Percentiles rank a stretch among this genome's conserved stretches.
phyloP scores from a whole-genome alignment of 2,113 vertebrate species.

The rat (Rattus norvegicus) region GRCr8 NC_086023.1:152131501-152132000 shows the following conservation, averaged over 20 bases:
- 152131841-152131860: neutral
- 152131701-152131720: neutral
- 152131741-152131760: neutral
- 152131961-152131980: neutral
- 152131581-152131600: neutral
- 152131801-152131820: neutral
- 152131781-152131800: neutral
- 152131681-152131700: neutral
- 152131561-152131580: neutral
- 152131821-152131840: neutral
- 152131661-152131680: neutral
- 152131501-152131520: neutral
- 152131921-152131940: neutral
- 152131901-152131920: neutral
- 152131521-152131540: neutral
- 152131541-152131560: neutral
- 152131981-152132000: constrained; percentile 16
- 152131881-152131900: neutral
- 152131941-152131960: neutral
- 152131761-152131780: neutral
- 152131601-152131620: neutral
- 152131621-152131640: no score
- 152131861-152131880: neutral
- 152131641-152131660: neutral
- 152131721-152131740: neutral